A percentile compares a stretch with the other conserved stretches of the same genome.
Evolutionary conservation across 1,140 invertebrate species (phyloP).

Genomic region (Chrysoperla carnea): DNA sequence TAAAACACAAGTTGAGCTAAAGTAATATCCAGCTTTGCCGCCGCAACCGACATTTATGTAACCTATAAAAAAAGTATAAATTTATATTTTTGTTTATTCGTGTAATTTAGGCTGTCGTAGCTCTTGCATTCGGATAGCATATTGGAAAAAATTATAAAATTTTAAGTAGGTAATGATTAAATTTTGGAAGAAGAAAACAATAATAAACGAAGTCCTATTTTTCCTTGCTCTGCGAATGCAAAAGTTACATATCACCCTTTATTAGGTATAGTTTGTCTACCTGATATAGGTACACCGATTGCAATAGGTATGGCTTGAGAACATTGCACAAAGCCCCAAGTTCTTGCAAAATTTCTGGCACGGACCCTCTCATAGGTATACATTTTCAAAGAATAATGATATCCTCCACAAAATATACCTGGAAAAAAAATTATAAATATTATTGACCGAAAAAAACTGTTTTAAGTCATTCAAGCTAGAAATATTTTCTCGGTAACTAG

Average conservation of each 20-base stretch:
- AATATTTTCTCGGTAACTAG: too few relatives aligned
- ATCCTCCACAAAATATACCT: constrained; percentile 65
- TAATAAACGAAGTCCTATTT: too few relatives aligned
- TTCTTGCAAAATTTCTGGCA: constrained; percentile 67
- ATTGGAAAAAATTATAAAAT: constrained; percentile 1
- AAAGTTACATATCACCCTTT: too few relatives aligned
- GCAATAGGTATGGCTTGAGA: constrained; percentile 73
- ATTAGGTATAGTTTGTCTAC: constrained; percentile 30
- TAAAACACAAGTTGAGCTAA: constrained; percentile 58
- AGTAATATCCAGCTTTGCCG: constrained; percentile 61
- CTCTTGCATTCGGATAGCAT: too few relatives aligned
- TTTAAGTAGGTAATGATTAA: neutral
- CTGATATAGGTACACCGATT: constrained; percentile 69
- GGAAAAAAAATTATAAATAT: constrained; percentile 10
- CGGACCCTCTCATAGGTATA: constrained; percentile 73
- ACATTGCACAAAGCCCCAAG: constrained; percentile 82
- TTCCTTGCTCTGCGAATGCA: too few relatives aligned
- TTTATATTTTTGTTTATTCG: constrained; percentile 4
- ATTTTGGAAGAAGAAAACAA: neutral
- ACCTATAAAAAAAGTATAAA: constrained; percentile 35
- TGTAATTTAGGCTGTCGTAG: neutral
- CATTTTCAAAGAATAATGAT: constrained; percentile 77
- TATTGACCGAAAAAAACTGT: neutral
- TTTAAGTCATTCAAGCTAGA: too few relatives aligned
- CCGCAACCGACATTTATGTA: constrained; percentile 60